Evolutionary conservation across 2,113 vertebrate genomes (phyloP), one percentile per base, ranked within the genome.

Genomic region (Sphyrna mokarran): DNA sequence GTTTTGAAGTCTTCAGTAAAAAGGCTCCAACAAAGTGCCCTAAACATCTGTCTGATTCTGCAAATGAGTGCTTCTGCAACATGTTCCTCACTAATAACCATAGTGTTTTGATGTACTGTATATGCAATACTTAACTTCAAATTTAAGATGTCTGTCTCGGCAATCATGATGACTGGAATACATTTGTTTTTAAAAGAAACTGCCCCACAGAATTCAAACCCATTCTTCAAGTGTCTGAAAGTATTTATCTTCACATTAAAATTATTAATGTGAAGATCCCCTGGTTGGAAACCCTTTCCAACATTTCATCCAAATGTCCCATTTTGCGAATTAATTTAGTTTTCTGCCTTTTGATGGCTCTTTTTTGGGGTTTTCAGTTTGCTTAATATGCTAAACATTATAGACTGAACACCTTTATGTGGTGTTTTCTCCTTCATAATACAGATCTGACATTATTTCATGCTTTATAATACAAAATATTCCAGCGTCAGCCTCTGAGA

Each of bases 21-120:
- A 94, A 18, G 29, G 8, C 63, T 70, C 63, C 7, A 94, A 66
- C 20, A 48, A 72, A 95, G 68, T 95, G 69, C 69, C 69, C 94
- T 29, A 72, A 95, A 95, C 94, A 95, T 95, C 68, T 72, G 94
- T 10, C 94, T 76, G 69, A 72, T 26, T 29, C 23, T 16, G 16
- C 69, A 72, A 95, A 72, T 95, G 69, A 95, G 94, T 76, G 68
- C 69, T 95, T 54, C 69, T 76, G 94, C 94, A 29, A 95, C 23
- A 95, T 54, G 89, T 48, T 95, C 94, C 72, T 72, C 40, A 54
- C 37, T 40, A 66, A 26, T 63, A 54, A 95, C 40, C 69, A 72
- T 69, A 72, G 40, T 29, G 69, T 95, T 61, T 95, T 95, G 69
- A 95, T 72, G 43, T 26, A 18, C 26, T 54, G 94, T 95, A 61